Percentiles rank a stretch among this genome's conserved stretches.
Conservation (phyloP, 2,888 invertebrate genomes). For the Eudemis profundana region DNA sequence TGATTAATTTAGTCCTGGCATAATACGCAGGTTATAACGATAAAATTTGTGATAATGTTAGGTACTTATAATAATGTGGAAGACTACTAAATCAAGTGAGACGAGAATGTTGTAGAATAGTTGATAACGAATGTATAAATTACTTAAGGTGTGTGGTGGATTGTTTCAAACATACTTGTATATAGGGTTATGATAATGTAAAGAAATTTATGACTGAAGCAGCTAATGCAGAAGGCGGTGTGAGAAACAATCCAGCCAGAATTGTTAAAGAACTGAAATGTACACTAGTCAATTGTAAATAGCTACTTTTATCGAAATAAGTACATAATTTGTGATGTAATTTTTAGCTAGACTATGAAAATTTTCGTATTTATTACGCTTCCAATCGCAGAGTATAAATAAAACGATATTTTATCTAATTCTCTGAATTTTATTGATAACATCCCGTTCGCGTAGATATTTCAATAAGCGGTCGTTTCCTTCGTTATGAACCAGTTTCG, state of each 20-base stretch:
- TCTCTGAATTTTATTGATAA: constrained; percentile 63
- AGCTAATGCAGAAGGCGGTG: constrained; percentile 11
- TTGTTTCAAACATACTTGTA: constrained; percentile 40
- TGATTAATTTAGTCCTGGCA: constrained; percentile 59
- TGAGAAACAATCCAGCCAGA: constrained; percentile 49
- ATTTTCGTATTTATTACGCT: constrained; percentile 85
- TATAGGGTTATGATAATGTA: constrained; percentile 33
- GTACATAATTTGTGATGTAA: constrained; percentile 83
- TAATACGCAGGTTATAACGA: constrained; percentile 57
- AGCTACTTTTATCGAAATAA: constrained; percentile 67
- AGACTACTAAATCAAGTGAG: constrained; percentile 63
- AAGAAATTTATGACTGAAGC: constrained; percentile 23
- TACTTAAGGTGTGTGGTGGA: constrained; percentile 28
- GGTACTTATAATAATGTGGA: constrained; percentile 69
- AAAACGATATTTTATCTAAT: constrained; percentile 83
- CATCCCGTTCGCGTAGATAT: constrained; percentile 38
- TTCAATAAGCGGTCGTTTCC: constrained; percentile 38
- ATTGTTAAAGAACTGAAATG: constrained; percentile 83
- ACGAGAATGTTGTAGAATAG: constrained; percentile 55
- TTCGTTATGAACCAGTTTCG: constrained; percentile 26
- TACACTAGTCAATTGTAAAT: constrained; percentile 86
- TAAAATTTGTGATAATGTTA: constrained; percentile 79
- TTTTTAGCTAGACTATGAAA: constrained; percentile 79
- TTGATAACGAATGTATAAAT: constrained; percentile 60
- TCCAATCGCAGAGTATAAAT: constrained; percentile 83